Evolutionary conservation across 2,888 invertebrate genomes (phyloP), one percentile per base, ranked within the genome.

Genomic region (Hyppa rectilinea): DNA sequence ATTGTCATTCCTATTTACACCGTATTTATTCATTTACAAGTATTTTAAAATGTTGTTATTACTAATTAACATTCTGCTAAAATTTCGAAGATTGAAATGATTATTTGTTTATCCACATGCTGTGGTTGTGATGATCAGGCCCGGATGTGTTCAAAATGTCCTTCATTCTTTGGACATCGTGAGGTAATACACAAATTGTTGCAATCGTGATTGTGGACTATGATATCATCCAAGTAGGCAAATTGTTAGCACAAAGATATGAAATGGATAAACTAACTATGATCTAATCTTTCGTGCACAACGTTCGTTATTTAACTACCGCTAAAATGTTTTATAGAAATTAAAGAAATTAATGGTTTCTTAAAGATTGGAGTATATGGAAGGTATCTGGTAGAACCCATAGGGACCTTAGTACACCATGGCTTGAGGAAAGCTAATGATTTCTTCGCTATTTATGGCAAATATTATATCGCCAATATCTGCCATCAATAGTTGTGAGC

Each of bases 341-440:
- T 75, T 81, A 83, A 83, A 77, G 73, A 82, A 74, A 83, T 75
- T 83, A 83, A 86, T 82, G 80, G 73, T 68, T 66, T 76, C 67
- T 78, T 77, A 60, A 61, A 80, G 59, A 75, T 83, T 72, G 81
- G 85, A 83, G 69, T 73, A 81, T 85, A 66, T 81, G 75, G 71
- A 74, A 84, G 84, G 84, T 85, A 87, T 86, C 80, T 87, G 85
- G 81, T 87, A 82, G 80, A 85, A 84, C 83, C 87, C 85, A 67
- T 65, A 79, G 85, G 84, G 84, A 86, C 85, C 84, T 71, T 75
- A 66, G 63, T 69, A 84, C 85, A 89, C 89, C 87, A 87, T 90
- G 90, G 87, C 78, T 82, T 84, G 82, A 84, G 88, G 87, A 86
- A 90, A 89, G 91, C 90, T 89, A 86, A 89, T 92, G 92, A 88